Percentiles rank a stretch among this genome's conserved stretches.
Conservation (phyloP, 2,113 vertebrate species). For the Larimichthys crocea region DNA sequence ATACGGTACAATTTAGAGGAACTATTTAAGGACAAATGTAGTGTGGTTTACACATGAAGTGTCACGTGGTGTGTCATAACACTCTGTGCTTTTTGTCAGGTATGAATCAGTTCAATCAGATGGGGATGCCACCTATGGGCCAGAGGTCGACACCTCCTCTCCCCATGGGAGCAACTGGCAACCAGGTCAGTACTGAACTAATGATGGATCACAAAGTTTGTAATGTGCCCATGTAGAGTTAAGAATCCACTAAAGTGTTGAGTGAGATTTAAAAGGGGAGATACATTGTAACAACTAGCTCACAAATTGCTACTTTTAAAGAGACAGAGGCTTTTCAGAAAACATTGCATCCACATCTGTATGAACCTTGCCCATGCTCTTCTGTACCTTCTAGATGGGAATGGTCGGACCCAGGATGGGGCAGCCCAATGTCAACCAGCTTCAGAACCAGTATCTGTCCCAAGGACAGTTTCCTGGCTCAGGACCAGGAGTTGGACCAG, state of each 20-base stretch:
- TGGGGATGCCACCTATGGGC: conserved; percentile 89
- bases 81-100: conserved; percentile 77
- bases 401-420: conserved; percentile 90
- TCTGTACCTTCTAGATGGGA: conserved; percentile 84
- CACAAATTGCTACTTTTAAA: not conserved
- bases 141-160: conserved; percentile 94
- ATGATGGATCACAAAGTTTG: not conserved
- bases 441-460: conserved; percentile 93
- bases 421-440: conserved; percentile 87
- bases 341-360: not conserved
- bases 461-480: conserved; percentile 90
- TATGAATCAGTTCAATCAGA: conserved; percentile 93
- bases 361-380: not conserved
- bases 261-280: not conserved
- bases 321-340: not conserved
- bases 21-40: not conserved
- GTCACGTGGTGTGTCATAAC: not conserved
- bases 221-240: not conserved
- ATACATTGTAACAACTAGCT: not conserved
- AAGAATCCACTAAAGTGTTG: not conserved
- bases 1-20: not conserved
- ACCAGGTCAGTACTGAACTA: conserved; percentile 86
- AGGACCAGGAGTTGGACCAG: conserved; percentile 85
- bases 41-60: not conserved
- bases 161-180: conserved; percentile 89